Evolutionary conservation across 2,888 invertebrate genomes (phyloP), one percentile per base, ranked within the genome.

Genomic region (Nymphalis c-album): DNA sequence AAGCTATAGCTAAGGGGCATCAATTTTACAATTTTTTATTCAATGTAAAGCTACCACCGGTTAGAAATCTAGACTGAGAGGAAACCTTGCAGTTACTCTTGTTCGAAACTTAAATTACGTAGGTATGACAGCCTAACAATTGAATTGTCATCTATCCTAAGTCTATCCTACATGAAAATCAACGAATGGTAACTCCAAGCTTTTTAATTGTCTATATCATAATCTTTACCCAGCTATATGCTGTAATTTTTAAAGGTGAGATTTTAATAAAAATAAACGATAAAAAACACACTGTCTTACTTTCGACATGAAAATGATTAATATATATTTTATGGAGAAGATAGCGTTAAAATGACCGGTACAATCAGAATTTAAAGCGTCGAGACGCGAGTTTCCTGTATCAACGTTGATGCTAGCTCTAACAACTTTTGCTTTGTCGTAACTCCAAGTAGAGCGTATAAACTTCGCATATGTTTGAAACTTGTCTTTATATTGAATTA

Each of bases 331-430:
- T 13, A 40, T 40, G 1, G 2, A 40, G 40, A 51, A 17, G 17
- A 26, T 20, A 16, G 35, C 40, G 22, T 64, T 47, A 35, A 57
- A 53, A 51, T 59, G 53, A 60, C 60, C 35, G 66, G 47, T 31
- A 47, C n/a, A 46, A 18, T 55, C 53, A 55, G 53, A 63, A 83
- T 84, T 82, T 83, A 81, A 75, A 74, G 69, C 71, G 74, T 73
- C 68, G 73, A 78, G 79, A 77, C 81, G 77, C 75, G 78, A 81
- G 80, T 84, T 83, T 74, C 75, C 80, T 77, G 77, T 81, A 81
- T 81, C 80, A 83, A 83, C 78, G 81, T 82, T 81, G 81, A 77
- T 78, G 77, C 81, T 78, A 79, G 77, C 74, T 74, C 74, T 76
- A 75, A 76, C 75, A 81, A 81, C 80, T 84, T 82, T 80, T 80